These are phyloP conservation scores for Silurus meridionalis DNA, from an alignment of 2,113 vertebrate genomes.

Conservation along the genomic window DNA sequence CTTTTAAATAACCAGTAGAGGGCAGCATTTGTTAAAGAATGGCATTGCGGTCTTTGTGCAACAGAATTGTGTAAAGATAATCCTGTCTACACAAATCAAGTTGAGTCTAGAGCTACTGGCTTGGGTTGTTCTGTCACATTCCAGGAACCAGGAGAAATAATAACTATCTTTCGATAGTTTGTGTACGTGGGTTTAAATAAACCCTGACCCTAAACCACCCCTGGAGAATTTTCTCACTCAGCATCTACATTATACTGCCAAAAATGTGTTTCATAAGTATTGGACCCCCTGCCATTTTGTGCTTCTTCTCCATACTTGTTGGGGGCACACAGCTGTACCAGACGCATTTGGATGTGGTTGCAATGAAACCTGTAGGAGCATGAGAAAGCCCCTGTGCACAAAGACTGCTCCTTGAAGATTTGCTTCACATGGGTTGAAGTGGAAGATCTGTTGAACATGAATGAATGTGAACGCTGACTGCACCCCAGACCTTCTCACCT, in stretches of 20 bases:
- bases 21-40: slow-evolving; percentile 39
- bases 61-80: neutral
- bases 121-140: neutral
- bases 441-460: too few relatives aligned
- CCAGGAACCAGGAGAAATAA: neutral
- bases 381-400: too few relatives aligned
- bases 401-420: too few relatives aligned
- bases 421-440: too few relatives aligned
- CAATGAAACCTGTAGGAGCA: too few relatives aligned
- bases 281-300: too few relatives aligned
- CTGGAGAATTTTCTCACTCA: neutral
- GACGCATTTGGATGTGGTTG: too few relatives aligned
- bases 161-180: neutral
- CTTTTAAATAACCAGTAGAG: slow-evolving; percentile 28
- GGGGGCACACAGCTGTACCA: too few relatives aligned
- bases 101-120: neutral
- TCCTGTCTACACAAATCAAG: neutral
- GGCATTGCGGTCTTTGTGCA: neutral
- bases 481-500: too few relatives aligned
- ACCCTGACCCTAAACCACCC: too few relatives aligned
- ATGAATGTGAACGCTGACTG: too few relatives aligned
- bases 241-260: neutral
- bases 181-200: neutral
- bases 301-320: too few relatives aligned
- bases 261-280: neutral